Conservation (phyloP, 2,797 vertebrate genomes). For the Platyrinchus mystaceus region DNA sequence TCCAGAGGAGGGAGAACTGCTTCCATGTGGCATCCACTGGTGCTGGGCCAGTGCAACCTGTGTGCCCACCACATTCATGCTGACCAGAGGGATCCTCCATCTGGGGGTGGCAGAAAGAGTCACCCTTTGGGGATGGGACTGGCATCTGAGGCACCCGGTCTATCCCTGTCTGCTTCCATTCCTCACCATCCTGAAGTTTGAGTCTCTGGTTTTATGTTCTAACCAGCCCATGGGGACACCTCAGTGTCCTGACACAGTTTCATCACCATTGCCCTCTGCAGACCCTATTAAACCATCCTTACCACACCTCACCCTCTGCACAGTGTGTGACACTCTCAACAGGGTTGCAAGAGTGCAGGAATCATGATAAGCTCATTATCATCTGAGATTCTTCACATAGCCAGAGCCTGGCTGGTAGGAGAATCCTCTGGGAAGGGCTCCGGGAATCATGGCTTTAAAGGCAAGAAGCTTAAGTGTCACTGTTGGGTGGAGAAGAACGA, state of each 20-base stretch:
- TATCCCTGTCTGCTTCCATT: neutral
- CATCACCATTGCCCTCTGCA: neutral
- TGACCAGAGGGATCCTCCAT: neutral
- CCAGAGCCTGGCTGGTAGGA: neutral
- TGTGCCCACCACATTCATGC: neutral
- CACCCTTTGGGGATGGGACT: neutral
- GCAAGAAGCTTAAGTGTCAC: neutral
- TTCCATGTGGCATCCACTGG: neutral
- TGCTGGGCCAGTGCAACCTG: neutral
- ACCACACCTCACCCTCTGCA: neutral
- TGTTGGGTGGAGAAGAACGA: too few species aligned
- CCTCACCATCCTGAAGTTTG: neutral
- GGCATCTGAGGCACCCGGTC: neutral
- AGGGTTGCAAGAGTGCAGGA: neutral
- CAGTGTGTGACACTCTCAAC: neutral
- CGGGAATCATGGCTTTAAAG: neutral
- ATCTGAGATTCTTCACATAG: neutral
- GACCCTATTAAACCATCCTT: neutral
- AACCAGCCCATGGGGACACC: neutral
- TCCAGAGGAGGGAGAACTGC: too few species aligned
- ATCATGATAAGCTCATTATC: accelerated
- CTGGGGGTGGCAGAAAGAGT: neutral
- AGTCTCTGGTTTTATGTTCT: neutral
- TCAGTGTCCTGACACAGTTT: neutral
- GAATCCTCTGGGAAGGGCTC: neutral